Percentiles rank a stretch among this genome's conserved stretches.
Evolutionary conservation across 2,888 invertebrate species (phyloP).

Genomic region (Cephus sareptanus): DNA sequence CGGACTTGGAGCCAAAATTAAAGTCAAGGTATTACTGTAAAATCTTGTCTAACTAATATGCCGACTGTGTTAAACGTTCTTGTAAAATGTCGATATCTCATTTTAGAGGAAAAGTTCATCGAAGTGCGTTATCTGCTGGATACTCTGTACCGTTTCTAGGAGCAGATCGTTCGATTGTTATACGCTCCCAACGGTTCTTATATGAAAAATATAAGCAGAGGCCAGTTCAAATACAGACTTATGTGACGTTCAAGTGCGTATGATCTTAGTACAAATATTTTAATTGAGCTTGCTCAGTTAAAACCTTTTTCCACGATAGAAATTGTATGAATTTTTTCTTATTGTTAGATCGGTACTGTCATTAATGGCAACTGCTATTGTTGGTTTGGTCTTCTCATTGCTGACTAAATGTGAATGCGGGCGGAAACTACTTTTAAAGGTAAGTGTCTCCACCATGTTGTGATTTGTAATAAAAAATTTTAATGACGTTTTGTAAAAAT

Average conservation of each 20-base stretch:
- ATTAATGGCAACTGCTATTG: conserved; percentile 68
- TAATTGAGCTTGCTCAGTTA: background rate
- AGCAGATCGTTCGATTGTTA: conserved; percentile 84
- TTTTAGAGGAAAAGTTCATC: conserved; percentile 69
- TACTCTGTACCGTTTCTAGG: conserved; percentile 87
- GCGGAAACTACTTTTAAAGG: conserved; percentile 74
- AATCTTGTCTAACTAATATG: background rate
- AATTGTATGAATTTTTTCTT: background rate
- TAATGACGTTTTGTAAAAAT: background rate
- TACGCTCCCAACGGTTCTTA: conserved; percentile 82
- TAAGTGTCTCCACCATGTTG: conserved; percentile 47
- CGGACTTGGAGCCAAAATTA: conserved; percentile 73
- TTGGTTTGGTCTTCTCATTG: conserved; percentile 73
- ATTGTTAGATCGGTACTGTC: conserved; percentile 66
- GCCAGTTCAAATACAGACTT: conserved; percentile 84
- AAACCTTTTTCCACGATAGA: background rate
- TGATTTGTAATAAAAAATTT: conserved; percentile 2
- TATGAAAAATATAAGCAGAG: conserved; percentile 75
- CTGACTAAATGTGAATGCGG: conserved; percentile 74
- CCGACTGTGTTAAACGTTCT: background rate
- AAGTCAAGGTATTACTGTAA: conserved; percentile 65
- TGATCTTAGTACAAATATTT: conserved; percentile 2
- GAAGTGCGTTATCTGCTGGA: conserved; percentile 55
- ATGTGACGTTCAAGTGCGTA: conserved; percentile 69
- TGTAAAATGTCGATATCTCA: background rate